Percentiles rank a stretch among this genome's conserved stretches.
phyloP scores from a whole-genome alignment of 2,797 vertebrate species.

The Vipera latastei region DNA sequence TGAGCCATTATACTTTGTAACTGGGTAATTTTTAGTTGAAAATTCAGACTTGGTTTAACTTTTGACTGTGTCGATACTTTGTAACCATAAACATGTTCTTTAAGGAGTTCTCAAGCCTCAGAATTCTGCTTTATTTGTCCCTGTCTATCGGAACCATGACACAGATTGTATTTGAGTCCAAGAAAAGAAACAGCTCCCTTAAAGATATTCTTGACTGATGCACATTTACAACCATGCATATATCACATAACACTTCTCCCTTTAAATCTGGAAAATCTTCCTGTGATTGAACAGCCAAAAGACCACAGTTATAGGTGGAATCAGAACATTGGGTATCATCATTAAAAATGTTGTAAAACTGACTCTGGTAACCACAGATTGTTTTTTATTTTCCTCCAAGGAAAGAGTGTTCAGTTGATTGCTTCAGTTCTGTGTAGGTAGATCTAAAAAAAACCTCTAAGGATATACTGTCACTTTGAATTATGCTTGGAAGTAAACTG shows the following conservation, averaged over 20 bases:
- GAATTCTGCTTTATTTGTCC: too few species aligned
- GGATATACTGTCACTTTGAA: neutral
- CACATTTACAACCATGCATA: neutral
- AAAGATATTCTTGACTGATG: neutral
- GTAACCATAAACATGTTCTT: too few species aligned
- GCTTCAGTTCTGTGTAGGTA: neutral
- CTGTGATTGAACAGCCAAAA: neutral
- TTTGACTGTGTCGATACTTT: too few species aligned
- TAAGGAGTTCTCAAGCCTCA: too few species aligned
- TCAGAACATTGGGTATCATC: neutral
- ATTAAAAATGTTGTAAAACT: neutral
- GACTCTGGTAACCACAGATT: neutral
- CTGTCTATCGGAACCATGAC: too few species aligned
- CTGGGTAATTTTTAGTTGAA: too few species aligned
- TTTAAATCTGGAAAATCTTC: neutral
- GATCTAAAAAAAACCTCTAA: neutral
- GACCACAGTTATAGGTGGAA: neutral
- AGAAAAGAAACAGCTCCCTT: neutral
- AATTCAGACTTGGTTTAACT: too few species aligned
- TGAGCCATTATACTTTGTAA: too few species aligned
- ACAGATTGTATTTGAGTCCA: neutral
- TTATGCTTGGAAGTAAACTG: neutral
- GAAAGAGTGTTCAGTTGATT: neutral
- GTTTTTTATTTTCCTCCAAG: neutral
- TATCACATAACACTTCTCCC: neutral